Evolutionary conservation across 2,113 vertebrate species (phyloP).

Genomic region (Bostrychus sinensis): DNA sequence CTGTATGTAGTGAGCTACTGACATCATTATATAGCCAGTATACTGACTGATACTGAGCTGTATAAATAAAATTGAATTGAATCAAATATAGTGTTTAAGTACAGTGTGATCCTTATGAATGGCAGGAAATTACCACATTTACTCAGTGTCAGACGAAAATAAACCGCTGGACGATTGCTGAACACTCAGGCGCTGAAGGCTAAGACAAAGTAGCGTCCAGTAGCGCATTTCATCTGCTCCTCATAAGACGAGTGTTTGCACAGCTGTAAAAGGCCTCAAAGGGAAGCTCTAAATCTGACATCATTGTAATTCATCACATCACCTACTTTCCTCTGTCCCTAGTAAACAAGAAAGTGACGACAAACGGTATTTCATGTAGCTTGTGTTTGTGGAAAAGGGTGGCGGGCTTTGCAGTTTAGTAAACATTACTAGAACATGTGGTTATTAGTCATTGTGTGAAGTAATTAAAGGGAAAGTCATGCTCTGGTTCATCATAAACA

Average conservation of each 20-base stretch:
- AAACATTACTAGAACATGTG: constrained; percentile 8
- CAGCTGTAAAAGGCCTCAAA: constrained; percentile 50
- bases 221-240: constrained; percentile 2
- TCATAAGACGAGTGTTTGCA: constrained; percentile 46
- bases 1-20: too few relatives aligned
- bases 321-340: neutral
- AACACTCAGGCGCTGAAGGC: neutral
- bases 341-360: constrained; percentile 41
- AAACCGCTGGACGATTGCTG: neutral
- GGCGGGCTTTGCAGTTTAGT: constrained; percentile 1
- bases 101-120: constrained; percentile 27
- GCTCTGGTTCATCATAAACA: too few relatives aligned
- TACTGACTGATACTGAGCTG: too few relatives aligned
- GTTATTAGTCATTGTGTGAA: too few relatives aligned
- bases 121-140: constrained; percentile 1
- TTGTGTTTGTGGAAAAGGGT: constrained; percentile 20
- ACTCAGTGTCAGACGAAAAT: neutral
- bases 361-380: neutral
- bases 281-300: neutral
- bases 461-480: too few relatives aligned
- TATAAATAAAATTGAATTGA: too few relatives aligned
- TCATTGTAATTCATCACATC: neutral
- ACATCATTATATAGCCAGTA: too few relatives aligned
- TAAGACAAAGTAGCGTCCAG: neutral
- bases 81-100: neutral